phyloP scores from a whole-genome alignment of 2,113 vertebrate species.

The Balaeniceps rex region DNA sequence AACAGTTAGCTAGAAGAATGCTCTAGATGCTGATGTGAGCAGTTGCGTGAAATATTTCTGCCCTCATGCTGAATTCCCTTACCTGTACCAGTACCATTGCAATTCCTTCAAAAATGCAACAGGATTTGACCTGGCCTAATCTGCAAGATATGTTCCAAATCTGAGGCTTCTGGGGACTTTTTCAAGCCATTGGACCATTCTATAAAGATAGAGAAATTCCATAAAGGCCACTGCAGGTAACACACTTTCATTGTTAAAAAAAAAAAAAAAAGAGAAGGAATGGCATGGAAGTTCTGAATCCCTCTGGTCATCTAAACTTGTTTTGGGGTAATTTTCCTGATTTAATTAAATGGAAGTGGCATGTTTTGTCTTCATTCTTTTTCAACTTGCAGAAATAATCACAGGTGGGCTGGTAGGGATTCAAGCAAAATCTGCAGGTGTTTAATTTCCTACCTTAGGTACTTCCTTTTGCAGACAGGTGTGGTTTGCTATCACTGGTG shows the following conservation, averaged over 20 bases:
- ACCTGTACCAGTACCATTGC: not conserved
- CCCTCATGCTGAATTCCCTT: not conserved
- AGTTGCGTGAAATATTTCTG: not conserved
- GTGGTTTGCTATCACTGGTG: not conserved
- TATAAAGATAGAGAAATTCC: not conserved
- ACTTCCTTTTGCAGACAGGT: not conserved
- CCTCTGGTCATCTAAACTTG: not conserved
- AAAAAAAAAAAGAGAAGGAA: not conserved
- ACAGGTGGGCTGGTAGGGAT: not conserved
- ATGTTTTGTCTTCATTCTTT: not conserved
- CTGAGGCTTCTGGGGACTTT: not conserved
- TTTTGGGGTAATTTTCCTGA: not conserved
- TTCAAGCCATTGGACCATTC: not conserved
- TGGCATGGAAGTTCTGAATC: not conserved
- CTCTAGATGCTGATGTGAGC: not conserved
- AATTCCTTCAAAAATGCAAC: not conserved
- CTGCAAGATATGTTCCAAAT: not conserved
- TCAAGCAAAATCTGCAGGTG: not conserved
- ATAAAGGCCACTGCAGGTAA: not conserved
- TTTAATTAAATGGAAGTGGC: not conserved
- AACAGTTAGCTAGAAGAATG: not conserved
- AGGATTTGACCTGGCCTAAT: not conserved
- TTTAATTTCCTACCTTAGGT: not conserved
- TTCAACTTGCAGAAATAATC: not conserved
- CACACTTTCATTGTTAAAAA: not conserved